These are phyloP conservation scores for Drosophila leonis DNA, from an alignment of 2,888 invertebrate genomes.

Conservation along the genomic window DNA sequence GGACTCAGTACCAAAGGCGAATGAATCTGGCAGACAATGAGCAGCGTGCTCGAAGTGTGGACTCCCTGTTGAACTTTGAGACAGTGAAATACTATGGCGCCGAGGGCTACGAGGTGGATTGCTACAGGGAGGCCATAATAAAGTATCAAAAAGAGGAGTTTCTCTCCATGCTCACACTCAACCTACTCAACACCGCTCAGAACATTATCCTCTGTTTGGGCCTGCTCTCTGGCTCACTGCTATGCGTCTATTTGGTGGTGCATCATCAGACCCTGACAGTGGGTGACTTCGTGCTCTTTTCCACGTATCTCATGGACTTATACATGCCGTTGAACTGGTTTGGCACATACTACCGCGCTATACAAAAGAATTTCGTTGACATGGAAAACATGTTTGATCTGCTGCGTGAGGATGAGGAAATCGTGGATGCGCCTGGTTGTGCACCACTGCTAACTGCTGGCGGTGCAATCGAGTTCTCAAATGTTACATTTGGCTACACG, in stretches of 20 bases:
- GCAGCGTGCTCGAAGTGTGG: conserved; percentile 95
- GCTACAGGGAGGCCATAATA: conserved; percentile 93
- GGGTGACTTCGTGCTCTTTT: conserved; percentile 98
- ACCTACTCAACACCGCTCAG: conserved; percentile 95
- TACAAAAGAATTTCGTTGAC: conserved; percentile 98
- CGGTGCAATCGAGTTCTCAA: conserved; percentile 93
- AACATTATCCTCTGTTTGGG: conserved; percentile 95
- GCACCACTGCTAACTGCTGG: conserved; percentile 87
- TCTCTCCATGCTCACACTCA: conserved; percentile 93
- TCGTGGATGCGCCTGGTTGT: conserved; percentile 93
- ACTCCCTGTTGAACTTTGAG: conserved; percentile 98
- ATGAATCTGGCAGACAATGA: conserved; percentile 98
- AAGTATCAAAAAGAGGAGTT: conserved; percentile 96
- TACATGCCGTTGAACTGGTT: conserved; percentile 99
- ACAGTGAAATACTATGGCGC: conserved; percentile 99
- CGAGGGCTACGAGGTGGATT: conserved; percentile 95
- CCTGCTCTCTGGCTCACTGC: conserved; percentile 93
- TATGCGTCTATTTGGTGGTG: conserved; percentile 95
- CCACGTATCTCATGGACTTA: conserved; percentile 96
- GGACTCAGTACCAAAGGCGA: conserved; percentile 96
- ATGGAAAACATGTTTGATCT: conserved; percentile 99
- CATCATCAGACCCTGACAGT: conserved; percentile 90
- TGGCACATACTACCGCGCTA: conserved; percentile 98
- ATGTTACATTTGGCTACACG: conserved; percentile 95
- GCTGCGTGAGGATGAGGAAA: conserved; percentile 94